A percentile compares a stretch with the other conserved stretches of the same genome.
phyloP scores from a whole-genome alignment of 2,888 invertebrate genomes.

The Drosophila mettleri region DNA sequence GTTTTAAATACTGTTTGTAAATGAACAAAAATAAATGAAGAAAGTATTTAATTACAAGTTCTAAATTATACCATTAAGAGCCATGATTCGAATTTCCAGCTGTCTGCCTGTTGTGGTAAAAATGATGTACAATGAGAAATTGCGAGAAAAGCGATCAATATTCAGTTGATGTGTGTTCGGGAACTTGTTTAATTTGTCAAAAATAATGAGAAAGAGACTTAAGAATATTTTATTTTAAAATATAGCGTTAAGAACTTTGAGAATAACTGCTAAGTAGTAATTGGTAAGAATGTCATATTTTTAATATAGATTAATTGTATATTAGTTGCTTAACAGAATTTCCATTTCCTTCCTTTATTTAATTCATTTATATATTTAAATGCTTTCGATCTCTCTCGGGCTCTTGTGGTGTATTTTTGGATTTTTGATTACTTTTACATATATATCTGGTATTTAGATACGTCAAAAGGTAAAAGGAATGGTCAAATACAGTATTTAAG shows the following conservation, averaged over 20 bases:
- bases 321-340: background rate
- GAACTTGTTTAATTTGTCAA: background rate
- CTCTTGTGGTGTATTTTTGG: conserved; percentile 5
- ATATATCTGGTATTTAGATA: background rate
- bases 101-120: conserved; percentile 26
- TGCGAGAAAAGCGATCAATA: background rate
- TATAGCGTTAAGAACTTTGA: background rate
- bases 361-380: background rate
- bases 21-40: background rate
- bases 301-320: background rate
- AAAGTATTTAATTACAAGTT: conserved; percentile 7
- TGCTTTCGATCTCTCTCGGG: background rate
- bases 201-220: background rate
- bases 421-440: conserved; percentile 34
- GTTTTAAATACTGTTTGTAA: background rate
- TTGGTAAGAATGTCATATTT: background rate
- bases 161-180: background rate
- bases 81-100: conserved; percentile 20
- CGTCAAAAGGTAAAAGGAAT: conserved; percentile 27
- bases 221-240: no score
- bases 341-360: no score
- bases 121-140: conserved; percentile 18
- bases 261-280: background rate
- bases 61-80: background rate
- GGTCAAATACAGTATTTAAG: conserved; percentile 12